Evolutionary conservation across 2,888 invertebrate species (phyloP), one percentile per base, ranked within the genome.

Genomic region (Hirudinaria manillensis): DNA sequence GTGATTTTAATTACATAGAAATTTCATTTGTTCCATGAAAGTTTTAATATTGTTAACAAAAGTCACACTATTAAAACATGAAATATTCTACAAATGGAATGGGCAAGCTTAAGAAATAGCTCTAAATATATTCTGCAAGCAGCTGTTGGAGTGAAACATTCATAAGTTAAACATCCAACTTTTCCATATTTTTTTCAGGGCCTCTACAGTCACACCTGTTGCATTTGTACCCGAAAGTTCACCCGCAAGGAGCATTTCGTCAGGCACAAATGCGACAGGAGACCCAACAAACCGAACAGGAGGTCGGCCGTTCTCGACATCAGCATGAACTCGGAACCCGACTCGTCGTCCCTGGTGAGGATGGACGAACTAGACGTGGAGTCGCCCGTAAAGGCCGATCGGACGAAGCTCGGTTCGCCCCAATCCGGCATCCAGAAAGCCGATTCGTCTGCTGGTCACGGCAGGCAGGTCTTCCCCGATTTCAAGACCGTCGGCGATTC

Each of bases 201-300:
- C 55, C 70, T 78, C 61, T 80, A 71, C 77, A 78, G 77, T 29
- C 80, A 80, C 76, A 65, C 75, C 34, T 80, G 80, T 72, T 76
- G 71, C 55, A 76, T 77, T 36, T 80, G 80, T 68, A 76, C 73
- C 36, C 73, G 80, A 19, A 80, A 80, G 76, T 80, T 80, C 75
- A 78, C 80, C 13, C 74, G 80, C 53, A 78, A 78, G 75, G 80
- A 80, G 77, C 80, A 80, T 72, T 80, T 77, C 72, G 75, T 75
- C 27, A 71, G 80, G 7, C 80, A 80, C 78, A 80, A 80, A 66
- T 80, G 80, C 66, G 77, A 75, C 72, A 77, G 80, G 10, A 65
- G 76, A 34, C 77, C 79, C 21, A 78, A 78, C 77, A 80, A 79
- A 65, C 77, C 74, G 3, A 74, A 56, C 45, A 71, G 77, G 21